A percentile compares a stretch with the other conserved stretches of the same genome.
phyloP scores from a whole-genome alignment of 2,113 vertebrate species.

The Nymphicus hollandicus region DNA sequence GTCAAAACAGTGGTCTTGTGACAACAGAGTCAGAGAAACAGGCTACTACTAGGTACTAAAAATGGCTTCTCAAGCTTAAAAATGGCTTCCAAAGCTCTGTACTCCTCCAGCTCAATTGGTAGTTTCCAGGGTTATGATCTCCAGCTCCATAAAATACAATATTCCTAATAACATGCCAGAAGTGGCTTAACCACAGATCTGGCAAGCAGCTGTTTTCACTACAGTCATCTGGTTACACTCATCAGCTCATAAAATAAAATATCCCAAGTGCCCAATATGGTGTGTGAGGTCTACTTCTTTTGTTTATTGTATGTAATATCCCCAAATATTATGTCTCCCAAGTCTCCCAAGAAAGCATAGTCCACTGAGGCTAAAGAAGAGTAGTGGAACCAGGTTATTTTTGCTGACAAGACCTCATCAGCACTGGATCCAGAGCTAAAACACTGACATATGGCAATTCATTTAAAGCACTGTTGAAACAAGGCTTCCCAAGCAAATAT shows the following conservation, averaged over 20 bases:
- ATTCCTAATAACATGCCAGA: background rate
- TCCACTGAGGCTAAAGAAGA: background rate
- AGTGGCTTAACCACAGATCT: background rate
- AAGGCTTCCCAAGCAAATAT: background rate
- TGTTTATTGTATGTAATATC: background rate
- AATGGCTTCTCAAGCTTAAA: background rate
- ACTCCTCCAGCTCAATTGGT: background rate
- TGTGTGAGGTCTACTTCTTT: background rate
- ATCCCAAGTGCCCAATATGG: background rate
- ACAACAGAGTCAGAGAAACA: background rate
- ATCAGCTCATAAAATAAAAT: conserved; percentile 5
- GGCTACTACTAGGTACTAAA: background rate
- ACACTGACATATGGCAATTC: background rate
- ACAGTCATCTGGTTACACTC: background rate
- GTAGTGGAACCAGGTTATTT: background rate
- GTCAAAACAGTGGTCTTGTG: background rate
- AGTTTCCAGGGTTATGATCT: background rate
- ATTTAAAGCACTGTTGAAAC: background rate
- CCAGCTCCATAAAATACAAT: background rate
- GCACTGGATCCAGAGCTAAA: background rate
- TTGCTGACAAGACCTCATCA: background rate
- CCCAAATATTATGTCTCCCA: background rate
- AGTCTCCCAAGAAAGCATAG: background rate
- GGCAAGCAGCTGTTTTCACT: background rate
- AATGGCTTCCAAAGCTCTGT: background rate